Percentiles rank a stretch among this genome's conserved stretches.
Conservation (phyloP, 1,140 invertebrate genomes). For the Meloidogyne exigua region DNA sequence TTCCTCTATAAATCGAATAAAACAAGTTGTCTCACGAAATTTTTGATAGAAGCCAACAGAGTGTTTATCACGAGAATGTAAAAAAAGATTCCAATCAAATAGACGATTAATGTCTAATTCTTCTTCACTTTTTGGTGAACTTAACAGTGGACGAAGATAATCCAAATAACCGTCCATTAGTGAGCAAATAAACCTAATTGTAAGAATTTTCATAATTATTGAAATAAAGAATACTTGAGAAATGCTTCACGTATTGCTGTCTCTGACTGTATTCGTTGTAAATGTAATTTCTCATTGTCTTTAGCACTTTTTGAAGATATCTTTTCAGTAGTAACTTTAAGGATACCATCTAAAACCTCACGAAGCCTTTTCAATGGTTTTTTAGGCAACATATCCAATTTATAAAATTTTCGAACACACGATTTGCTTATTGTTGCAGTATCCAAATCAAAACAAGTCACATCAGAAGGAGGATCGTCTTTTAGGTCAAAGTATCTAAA, state of each 20-base stretch:
- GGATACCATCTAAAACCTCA: slow-evolving; percentile 31
- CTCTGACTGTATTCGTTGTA: slow-evolving; percentile 67
- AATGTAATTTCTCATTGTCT: slow-evolving; percentile 28
- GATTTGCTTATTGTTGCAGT: slow-evolving; percentile 77
- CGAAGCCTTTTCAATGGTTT: slow-evolving; percentile 53
- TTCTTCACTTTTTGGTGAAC: slow-evolving; percentile 80
- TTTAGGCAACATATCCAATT: slow-evolving; percentile 60
- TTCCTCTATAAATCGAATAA: slow-evolving; percentile 88
- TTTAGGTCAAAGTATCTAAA: slow-evolving; percentile 94
- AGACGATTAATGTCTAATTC: slow-evolving; percentile 89
- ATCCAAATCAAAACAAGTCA: slow-evolving; percentile 95
- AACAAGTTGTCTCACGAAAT: slow-evolving; percentile 59
- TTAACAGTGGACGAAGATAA: slow-evolving; percentile 87
- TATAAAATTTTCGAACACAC: slow-evolving; percentile 49
- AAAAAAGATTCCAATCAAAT: slow-evolving; percentile 85
- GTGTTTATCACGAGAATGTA: slow-evolving; percentile 62
- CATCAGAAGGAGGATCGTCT: slow-evolving; percentile 84
- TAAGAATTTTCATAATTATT: background rate
- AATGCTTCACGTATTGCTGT: slow-evolving; percentile 95
- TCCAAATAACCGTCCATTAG: slow-evolving; percentile 86
- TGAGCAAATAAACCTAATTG: slow-evolving; percentile 80
- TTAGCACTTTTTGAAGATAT: background rate
- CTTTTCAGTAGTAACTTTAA: slow-evolving; percentile 39
- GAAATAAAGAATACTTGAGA: slow-evolving; percentile 67
- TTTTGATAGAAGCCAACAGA: slow-evolving; percentile 55